Base-by-base conservation (phyloP, 2,797 vertebrate species). In the Bryconaethiops microstoma region DNA sequence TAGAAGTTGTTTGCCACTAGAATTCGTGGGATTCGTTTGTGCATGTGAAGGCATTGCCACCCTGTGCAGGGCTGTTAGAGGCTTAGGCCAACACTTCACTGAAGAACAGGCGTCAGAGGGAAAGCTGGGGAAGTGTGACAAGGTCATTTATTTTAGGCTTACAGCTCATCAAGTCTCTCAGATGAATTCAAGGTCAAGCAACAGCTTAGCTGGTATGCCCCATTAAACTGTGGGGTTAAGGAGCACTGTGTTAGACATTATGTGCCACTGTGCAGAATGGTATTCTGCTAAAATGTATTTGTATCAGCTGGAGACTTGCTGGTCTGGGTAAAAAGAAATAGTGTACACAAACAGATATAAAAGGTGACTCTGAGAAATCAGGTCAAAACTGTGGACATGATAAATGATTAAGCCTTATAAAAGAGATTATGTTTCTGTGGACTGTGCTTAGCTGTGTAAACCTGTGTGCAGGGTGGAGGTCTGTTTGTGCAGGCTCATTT, bases 141-240 rank as follows among this genome's bases (percentile, higher is more conserved):
- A 67, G 69, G 68, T 74, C 23, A 13, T 80, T 77, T 84, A 78
- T 74, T 82, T 77, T 81, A 69, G 74, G 65, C 65, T 45, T 23
- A 29, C 13, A 69, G 17, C 39, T 40, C 55, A 59, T 80, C 52
- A 48, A 7, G 48, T 57, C 73, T 9, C 39, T 1, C 17, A 10
- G n/a, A 60, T 77, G 13, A 42, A 64, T 52, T 59, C 7, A 50
- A 52, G 45, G 54, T 77, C 42, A 42, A 16, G 13, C 9, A 45
- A 67, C 63, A 76, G 45, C 71, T 55, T 23, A 63, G 29, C 23
- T 6, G 21, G 23, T 29, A 62, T 62, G 60, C 23, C 5, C 13
- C 23, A 16, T 62, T 62, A 59, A 21, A 5, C 23, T 45, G n/a
- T 21, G 68, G 72, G 67, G 39, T 42, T 19, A 39, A n/a, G 14